Percentiles rank a stretch among this genome's conserved stretches.
phyloP scores from a whole-genome alignment of 2,888 invertebrate genomes.

The Leptinotarsa haldemani region DNA sequence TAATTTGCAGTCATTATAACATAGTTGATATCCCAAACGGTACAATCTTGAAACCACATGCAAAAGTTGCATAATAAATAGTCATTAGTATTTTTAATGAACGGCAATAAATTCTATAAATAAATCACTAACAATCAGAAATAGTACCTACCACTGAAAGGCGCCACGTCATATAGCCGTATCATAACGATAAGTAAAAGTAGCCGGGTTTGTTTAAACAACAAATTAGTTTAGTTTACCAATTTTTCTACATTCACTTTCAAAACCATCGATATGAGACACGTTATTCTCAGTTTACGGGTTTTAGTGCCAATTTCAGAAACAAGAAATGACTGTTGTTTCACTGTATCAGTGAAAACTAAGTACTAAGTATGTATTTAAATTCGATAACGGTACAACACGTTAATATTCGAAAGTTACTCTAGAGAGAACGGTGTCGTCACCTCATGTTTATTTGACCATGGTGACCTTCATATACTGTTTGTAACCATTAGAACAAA shows the following conservation, averaged over 20 bases:
- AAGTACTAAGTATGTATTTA: neutral
- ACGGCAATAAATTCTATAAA: conserved; percentile 12
- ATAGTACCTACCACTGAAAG: neutral
- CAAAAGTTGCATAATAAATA: conserved; percentile 3
- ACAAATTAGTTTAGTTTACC: neutral
- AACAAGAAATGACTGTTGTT: neutral
- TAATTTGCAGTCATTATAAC: neutral
- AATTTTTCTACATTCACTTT: conserved; percentile 13
- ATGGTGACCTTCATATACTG: conserved; percentile 15
- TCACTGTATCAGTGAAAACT: neutral
- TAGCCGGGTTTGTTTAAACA: conserved; percentile 1
- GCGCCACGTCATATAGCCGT: neutral
- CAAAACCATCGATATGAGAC: neutral
- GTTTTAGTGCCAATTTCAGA: neutral
- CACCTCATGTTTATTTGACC: neutral
- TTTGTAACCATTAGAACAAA: neutral
- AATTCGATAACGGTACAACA: conserved; percentile 10
- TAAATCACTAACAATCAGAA: conserved; percentile 14
- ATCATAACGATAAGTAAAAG: conserved; percentile 7
- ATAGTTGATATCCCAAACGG: neutral
- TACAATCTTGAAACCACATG: conserved; percentile 1
- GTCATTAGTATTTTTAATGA: neutral
- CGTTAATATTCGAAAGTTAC: conserved; percentile 9
- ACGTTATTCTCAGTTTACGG: neutral
- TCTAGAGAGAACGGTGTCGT: conserved; percentile 1